Evolutionary conservation across 2,797 vertebrate species (phyloP), one percentile per base, ranked within the genome.

Genomic region (Streptopelia turtur): DNA sequence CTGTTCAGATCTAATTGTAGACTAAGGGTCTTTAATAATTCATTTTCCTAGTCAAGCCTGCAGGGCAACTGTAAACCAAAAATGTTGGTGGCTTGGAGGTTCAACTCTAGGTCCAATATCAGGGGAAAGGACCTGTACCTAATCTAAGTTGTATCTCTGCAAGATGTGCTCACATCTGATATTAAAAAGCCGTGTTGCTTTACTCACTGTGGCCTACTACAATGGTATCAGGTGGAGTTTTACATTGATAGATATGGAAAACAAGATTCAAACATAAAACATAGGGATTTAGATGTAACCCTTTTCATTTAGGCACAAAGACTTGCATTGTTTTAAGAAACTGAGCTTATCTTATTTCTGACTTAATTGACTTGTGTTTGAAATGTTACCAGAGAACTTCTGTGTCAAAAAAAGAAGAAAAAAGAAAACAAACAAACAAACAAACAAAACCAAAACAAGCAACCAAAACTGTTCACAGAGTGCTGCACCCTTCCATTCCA

Each of bases 361-460:
- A 53, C 21, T 83, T 71, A 79, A 65, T 5, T 64, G 37, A 84
- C 23, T 6, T 16, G 25, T 17, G 23, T 59, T 49, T 75, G 45
- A 87, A 91, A 94, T 50, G 21, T 64, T 75, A 83, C 70, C 41
- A 85, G 35, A 89, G 13, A 79, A 72, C 20, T 18, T 63, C 4
- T 41, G 10, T 63, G 16, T 50, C 6, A 28, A 56, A 39, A 37
- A 56, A 37, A 60, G 28, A 87, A 10, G 0, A 43, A 43, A 43
- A 16, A 43, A 43, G 15, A 43, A 43, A 16, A 43, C 14, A 16
- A 43, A 43, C 14, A 41, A 43, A 43, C n/a, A 43, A 43, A 17
- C 17, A 45, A 45, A 45, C 17, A 20, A 45, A 45, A 43, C 16
- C 41, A 18, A 45, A 45, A 45, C 43, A 45, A 45, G 20, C 17